These are phyloP conservation scores for Patiria pectinifera DNA, from an alignment of 53 echinoderm and acorn worm genomes.

Conservation along the genomic window DNA sequence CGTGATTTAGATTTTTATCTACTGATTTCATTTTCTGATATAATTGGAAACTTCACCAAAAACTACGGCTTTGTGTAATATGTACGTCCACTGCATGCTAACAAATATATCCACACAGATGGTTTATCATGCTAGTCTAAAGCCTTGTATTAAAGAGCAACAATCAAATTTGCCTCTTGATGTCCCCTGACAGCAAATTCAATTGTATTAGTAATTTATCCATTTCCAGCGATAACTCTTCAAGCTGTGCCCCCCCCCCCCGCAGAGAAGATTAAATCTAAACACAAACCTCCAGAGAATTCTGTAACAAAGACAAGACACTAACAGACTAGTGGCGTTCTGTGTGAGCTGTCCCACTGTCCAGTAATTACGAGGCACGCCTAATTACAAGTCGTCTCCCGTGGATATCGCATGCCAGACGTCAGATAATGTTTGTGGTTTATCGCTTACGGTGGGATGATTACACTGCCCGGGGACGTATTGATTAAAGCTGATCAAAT, in stretches of 20 bases:
- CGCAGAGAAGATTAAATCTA: neutral
- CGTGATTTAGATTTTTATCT: too few species aligned
- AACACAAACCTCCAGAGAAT: neutral
- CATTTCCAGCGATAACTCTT: neutral
- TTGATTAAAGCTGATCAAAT: neutral
- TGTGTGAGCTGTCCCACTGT: neutral
- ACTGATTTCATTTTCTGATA: too few species aligned
- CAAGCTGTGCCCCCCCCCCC: neutral
- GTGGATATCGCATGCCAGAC: neutral
- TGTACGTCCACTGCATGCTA: neutral
- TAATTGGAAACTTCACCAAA: neutral
- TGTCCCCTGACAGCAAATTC: neutral
- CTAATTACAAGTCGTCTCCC: conserved; percentile 4
- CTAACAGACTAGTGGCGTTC: neutral
- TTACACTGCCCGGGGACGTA: neutral
- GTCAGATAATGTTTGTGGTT: neutral
- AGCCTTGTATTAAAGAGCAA: neutral
- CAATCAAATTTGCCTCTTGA: neutral
- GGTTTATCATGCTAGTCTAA: neutral
- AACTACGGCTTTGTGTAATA: neutral
- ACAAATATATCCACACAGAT: neutral
- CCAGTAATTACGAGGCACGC: neutral
- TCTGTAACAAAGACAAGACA: neutral
- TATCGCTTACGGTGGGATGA: neutral
- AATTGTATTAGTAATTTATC: neutral